Percentiles rank a stretch among this genome's conserved stretches.
Conservation (phyloP, 2,888 invertebrate species). For the Criorhina ranunculi region DNA sequence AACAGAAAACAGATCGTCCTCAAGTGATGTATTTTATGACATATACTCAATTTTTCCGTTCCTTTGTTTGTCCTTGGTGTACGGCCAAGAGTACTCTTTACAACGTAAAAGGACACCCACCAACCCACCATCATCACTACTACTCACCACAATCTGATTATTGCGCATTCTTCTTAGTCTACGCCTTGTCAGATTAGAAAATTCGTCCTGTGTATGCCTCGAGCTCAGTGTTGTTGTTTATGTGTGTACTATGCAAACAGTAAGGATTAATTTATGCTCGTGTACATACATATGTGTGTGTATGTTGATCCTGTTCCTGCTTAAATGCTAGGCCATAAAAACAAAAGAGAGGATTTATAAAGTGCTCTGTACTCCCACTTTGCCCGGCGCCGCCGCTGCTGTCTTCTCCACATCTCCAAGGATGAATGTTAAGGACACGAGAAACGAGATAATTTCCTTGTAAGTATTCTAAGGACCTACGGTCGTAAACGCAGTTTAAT, state of each 20-base stretch:
- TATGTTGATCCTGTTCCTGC: constrained; percentile 35
- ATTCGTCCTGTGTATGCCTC: constrained; percentile 44
- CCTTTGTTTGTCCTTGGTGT: constrained; percentile 27
- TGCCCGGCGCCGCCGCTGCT: background rate
- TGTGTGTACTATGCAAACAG: constrained; percentile 63
- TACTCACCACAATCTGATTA: constrained; percentile 72
- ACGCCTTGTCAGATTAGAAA: constrained; percentile 71
- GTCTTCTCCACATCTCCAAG: constrained; percentile 10
- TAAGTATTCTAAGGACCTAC: constrained; percentile 73
- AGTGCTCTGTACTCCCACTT: constrained; percentile 32
- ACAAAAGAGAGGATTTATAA: constrained; percentile 63
- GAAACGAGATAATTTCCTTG: constrained; percentile 74
- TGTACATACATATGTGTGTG: constrained; percentile 39
- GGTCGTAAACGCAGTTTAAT: constrained; percentile 72
- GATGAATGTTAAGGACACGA: constrained; percentile 63
- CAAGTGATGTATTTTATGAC: constrained; percentile 48
- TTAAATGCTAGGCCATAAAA: constrained; percentile 66
- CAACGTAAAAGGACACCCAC: constrained; percentile 42
- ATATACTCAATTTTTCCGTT: constrained; percentile 36
- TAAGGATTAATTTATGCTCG: constrained; percentile 67
- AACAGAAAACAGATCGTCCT: constrained; percentile 26
- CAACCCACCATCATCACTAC: background rate
- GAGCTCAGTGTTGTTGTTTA: constrained; percentile 35
- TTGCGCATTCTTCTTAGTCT: constrained; percentile 63
- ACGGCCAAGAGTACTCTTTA: constrained; percentile 40